phyloP scores from a whole-genome alignment of 2,888 invertebrate species.

The Orthosia cruda region DNA sequence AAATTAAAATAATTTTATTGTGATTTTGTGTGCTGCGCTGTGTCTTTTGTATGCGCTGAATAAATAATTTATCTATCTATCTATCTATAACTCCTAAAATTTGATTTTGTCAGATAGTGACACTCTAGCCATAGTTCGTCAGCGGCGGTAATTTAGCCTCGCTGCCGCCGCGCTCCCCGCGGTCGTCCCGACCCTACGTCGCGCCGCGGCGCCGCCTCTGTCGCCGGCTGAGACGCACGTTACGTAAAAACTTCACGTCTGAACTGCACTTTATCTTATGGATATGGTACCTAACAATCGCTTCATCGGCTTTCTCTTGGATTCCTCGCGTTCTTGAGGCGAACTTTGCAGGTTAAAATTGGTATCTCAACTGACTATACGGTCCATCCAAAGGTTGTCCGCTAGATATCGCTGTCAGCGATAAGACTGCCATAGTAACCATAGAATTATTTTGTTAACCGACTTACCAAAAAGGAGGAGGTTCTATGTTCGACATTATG shows the following conservation, averaged over 20 bases:
- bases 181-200: slow-evolving; percentile 61
- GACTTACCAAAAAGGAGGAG: no score
- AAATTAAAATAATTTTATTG: no score
- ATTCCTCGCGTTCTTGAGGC: slow-evolving; percentile 58
- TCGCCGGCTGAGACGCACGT: slow-evolving; percentile 70
- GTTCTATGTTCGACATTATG: no score
- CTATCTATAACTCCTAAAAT: no score
- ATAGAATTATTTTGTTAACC: no score
- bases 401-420: no score
- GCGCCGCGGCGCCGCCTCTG: slow-evolving; percentile 62
- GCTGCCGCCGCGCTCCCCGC: slow-evolving; percentile 51
- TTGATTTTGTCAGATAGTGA: no score
- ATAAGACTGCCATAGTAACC: no score
- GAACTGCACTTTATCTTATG: slow-evolving; percentile 74
- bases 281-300: slow-evolving; percentile 67
- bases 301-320: slow-evolving; percentile 74
- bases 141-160: slow-evolving; percentile 75
- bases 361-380: background rate
- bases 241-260: slow-evolving; percentile 80
- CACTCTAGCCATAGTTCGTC: slow-evolving; percentile 35
- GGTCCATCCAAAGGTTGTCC: background rate
- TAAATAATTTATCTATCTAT: no score
- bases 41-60: no score
- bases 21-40: no score
- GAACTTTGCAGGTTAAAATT: slow-evolving; percentile 26